A percentile compares a stretch with the other conserved stretches of the same genome.
Evolutionary conservation across 2,113 vertebrate genomes (phyloP).

Genomic region (Martes martes): DNA sequence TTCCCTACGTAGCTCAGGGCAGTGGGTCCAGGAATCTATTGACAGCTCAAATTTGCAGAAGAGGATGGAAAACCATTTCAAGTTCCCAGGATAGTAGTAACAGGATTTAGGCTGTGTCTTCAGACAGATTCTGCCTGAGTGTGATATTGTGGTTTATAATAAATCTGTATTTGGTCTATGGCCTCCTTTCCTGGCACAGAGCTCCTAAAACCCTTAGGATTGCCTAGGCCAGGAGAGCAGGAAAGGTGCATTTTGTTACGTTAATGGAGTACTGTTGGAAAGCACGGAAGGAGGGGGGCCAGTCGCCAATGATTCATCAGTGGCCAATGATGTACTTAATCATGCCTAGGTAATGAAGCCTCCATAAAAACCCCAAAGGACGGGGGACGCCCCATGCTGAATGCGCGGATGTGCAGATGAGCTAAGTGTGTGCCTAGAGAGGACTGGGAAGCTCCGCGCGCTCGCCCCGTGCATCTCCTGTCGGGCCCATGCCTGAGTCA

Average conservation of each 20-base stretch:
- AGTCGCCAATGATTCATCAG: not conserved
- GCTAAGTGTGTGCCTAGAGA: not conserved
- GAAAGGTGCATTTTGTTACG: not conserved
- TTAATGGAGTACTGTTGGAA: not conserved
- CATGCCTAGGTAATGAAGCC: not conserved
- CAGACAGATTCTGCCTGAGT: not conserved
- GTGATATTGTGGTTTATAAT: not conserved
- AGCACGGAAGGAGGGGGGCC: not conserved
- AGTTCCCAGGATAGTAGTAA: not conserved
- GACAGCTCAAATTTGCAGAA: not conserved
- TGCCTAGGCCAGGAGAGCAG: no score
- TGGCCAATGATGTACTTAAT: not conserved
- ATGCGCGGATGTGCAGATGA: not conserved
- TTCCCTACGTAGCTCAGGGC: not conserved
- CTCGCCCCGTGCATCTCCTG: not conserved
- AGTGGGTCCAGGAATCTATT: no score
- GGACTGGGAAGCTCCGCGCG: not conserved
- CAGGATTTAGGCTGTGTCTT: not conserved
- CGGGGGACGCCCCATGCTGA: not conserved
- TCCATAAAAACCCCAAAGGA: not conserved
- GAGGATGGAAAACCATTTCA: not conserved
- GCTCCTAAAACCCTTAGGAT: not conserved
- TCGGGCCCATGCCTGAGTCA: not conserved
- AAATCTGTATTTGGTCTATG: not conserved
- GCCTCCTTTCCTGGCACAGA: not conserved